Percentiles rank a stretch among this genome's conserved stretches.
These are phyloP conservation scores for Patiria pectinifera DNA, from an alignment of 53 echinoderm and acorn worm genomes.

Conservation along the genomic window DNA sequence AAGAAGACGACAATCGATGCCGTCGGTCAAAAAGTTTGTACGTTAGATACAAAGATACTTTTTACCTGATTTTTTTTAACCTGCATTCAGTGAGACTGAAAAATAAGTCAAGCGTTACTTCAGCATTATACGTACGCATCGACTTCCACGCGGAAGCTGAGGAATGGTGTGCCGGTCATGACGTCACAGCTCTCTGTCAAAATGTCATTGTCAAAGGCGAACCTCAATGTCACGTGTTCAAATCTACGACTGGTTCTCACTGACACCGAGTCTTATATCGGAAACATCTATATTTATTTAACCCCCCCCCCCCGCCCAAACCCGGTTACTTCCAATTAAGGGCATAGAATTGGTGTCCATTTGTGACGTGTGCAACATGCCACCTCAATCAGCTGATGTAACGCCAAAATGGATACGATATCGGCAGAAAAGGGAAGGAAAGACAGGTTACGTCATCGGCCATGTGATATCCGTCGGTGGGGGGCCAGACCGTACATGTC, in stretches of 20 bases:
- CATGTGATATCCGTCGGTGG: background rate
- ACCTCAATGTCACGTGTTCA: background rate
- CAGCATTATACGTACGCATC: background rate
- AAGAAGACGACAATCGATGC: no score
- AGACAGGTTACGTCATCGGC: background rate
- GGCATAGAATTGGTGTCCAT: background rate
- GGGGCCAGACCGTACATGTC: no score
- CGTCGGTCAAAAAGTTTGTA: no score
- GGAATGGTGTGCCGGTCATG: background rate
- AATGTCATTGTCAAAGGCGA: background rate
- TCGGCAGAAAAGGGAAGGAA: background rate
- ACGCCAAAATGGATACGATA: background rate
- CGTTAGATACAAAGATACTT: no score
- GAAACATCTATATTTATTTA: background rate
- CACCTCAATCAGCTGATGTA: background rate
- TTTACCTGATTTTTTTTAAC: no score
- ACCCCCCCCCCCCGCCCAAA: background rate
- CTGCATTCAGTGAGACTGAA: no score
- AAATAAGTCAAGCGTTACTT: no score
- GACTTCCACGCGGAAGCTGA: background rate
- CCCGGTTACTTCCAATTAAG: background rate
- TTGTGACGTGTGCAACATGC: background rate
- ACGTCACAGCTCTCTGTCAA: background rate
- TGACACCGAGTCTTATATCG: background rate
- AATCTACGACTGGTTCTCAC: background rate